These are phyloP conservation scores for Telenomus remus DNA, from an alignment of 1,140 invertebrate species.

Conservation along the genomic window DNA sequence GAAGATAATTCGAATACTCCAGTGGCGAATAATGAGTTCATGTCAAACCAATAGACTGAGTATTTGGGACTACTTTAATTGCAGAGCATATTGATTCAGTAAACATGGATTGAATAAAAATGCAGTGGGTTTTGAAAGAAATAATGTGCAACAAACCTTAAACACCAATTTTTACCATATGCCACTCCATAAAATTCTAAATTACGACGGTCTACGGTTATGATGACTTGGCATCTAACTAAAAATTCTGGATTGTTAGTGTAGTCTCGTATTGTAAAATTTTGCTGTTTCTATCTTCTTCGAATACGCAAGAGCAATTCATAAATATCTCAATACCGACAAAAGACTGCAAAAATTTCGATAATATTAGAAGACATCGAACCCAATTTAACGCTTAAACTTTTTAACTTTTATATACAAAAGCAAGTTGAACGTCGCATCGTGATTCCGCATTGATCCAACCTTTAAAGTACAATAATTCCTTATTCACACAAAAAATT, in stretches of 20 bases:
- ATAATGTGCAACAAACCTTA: conserved; percentile 17
- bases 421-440: conserved; percentile 24
- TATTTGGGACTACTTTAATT: conserved; percentile 32
- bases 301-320: too few relatives aligned
- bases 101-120: conserved; percentile 12
- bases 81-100: background rate
- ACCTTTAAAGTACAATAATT: conserved; percentile 27
- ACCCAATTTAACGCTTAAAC: too few relatives aligned
- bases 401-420: conserved; percentile 16
- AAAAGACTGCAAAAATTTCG: too few relatives aligned
- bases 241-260: too few relatives aligned
- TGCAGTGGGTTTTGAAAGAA: conserved; percentile 17
- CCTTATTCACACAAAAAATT: conserved; percentile 20
- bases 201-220: background rate
- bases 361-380: too few relatives aligned
- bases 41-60: conserved; percentile 16
- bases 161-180: conserved; percentile 31
- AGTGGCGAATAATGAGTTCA: conserved; percentile 15
- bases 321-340: too few relatives aligned
- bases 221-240: too few relatives aligned
- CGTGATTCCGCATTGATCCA: conserved; percentile 59
- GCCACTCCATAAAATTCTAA: conserved; percentile 36
- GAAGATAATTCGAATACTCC: conserved; percentile 48
- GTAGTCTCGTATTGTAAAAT: too few relatives aligned
- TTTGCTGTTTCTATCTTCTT: too few relatives aligned